A percentile compares a stretch with the other conserved stretches of the same genome.
Evolutionary conservation across 2,888 invertebrate genomes (phyloP).

Genomic region (Campoletis raptor): DNA sequence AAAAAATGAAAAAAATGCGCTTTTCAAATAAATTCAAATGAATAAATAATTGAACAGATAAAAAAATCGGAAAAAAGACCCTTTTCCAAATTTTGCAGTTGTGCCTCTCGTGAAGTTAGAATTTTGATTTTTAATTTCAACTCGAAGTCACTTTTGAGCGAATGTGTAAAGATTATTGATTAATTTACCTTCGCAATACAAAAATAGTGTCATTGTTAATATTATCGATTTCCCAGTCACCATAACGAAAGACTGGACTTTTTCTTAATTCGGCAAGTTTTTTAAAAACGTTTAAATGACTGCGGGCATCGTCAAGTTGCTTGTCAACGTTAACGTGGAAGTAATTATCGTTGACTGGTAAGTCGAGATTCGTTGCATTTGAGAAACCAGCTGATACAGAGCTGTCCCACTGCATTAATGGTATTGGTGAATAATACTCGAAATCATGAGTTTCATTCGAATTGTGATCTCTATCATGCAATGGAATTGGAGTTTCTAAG

Average conservation of each 20-base stretch:
- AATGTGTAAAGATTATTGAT: not conserved
- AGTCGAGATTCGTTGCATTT: conserved; percentile 70
- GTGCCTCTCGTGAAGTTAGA: no score
- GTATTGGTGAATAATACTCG: conserved; percentile 74
- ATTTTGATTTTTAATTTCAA: not conserved
- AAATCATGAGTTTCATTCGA: conserved; percentile 41
- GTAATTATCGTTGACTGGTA: conserved; percentile 75
- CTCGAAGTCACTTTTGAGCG: not conserved
- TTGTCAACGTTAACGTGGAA: conserved; percentile 73
- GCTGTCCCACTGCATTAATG: conserved; percentile 83
- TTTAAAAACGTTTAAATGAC: conserved; percentile 76
- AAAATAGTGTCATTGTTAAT: conserved; percentile 75
- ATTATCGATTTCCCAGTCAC: conserved; percentile 74
- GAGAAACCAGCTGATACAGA: conserved; percentile 78
- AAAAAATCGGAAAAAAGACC: no score
- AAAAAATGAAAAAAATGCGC: no score
- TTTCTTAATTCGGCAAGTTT: conserved; percentile 73
- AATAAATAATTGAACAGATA: no score
- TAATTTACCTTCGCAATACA: conserved; percentile 75
- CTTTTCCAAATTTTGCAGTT: no score
- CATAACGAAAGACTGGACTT: conserved; percentile 74
- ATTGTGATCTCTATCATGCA: not conserved
- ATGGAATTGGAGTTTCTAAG: conserved; percentile 41
- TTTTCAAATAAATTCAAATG: no score
- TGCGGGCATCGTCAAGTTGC: conserved; percentile 68